Percentiles rank a stretch among this genome's conserved stretches.
phyloP scores from a whole-genome alignment of 2,113 vertebrate genomes.

The Pantherophis guttatus region DNA sequence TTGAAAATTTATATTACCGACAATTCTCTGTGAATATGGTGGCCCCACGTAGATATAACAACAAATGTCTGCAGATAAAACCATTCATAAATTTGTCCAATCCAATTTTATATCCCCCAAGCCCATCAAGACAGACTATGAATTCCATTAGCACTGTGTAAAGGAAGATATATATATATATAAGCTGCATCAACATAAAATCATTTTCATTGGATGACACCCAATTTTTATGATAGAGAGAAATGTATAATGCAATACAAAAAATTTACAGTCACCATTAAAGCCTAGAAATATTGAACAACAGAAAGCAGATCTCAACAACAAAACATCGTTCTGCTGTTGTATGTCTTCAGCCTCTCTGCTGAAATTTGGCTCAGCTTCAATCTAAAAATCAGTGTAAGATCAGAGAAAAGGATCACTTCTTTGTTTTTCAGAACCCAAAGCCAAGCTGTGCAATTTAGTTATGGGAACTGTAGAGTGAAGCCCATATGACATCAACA shows the following conservation, averaged over 20 bases:
- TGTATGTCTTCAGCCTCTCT: neutral
- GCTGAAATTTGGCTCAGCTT: accelerated
- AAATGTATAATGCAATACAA: neutral
- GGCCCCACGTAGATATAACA: neutral
- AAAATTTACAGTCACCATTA: neutral
- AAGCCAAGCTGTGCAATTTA: constrained; percentile 21
- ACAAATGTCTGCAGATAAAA: neutral
- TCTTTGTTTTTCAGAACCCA: constrained; percentile 8
- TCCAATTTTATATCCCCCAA: neutral
- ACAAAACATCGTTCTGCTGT: neutral
- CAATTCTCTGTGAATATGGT: neutral
- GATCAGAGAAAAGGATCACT: neutral
- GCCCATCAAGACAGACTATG: neutral
- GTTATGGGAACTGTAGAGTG: constrained; percentile 4
- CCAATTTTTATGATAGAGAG: neutral
- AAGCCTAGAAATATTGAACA: neutral
- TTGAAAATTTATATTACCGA: neutral
- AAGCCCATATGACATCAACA: neutral
- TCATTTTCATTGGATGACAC: neutral
- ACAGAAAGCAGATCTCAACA: neutral
- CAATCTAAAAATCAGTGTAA: neutral
- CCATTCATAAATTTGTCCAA: neutral
- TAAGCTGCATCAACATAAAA: neutral
- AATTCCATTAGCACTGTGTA: neutral
- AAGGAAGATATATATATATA: neutral